Evolutionary conservation across 2,797 vertebrate species (phyloP).

Genomic region (Argyrosomus regius): DNA sequence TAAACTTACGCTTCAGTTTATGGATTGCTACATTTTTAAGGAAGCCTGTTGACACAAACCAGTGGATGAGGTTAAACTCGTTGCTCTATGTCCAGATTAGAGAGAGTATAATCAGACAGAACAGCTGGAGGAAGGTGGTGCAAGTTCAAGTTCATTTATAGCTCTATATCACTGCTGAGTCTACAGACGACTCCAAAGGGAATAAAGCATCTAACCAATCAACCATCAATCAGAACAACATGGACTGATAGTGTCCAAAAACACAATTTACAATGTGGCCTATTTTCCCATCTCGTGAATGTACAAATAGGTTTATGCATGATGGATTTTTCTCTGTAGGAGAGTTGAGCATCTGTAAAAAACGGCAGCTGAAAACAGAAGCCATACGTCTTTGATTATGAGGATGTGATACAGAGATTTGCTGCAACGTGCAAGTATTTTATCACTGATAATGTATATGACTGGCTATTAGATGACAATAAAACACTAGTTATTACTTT

Average conservation of each 20-base stretch:
- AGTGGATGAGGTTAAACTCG: conserved; percentile 13
- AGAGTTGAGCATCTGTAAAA: background rate
- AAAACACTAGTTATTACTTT: too few species aligned
- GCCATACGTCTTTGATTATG: background rate
- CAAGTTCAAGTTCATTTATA: conserved; percentile 21
- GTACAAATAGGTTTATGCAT: background rate
- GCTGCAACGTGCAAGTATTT: background rate
- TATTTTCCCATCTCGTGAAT: background rate
- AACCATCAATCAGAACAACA: background rate
- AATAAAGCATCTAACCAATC: conserved; percentile 3
- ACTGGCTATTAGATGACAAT: background rate
- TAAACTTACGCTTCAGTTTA: conserved; percentile 6
- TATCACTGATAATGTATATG: background rate
- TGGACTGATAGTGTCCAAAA: background rate
- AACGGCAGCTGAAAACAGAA: background rate
- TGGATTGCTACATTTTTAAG: background rate
- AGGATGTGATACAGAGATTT: background rate
- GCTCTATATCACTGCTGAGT: conserved; percentile 2
- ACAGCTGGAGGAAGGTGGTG: background rate
- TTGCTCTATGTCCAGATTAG: conserved; percentile 43
- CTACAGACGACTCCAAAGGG: conserved; percentile 2
- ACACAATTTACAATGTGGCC: background rate
- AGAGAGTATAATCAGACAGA: conserved; percentile 20
- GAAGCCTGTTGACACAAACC: conserved; percentile 6
- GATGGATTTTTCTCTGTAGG: conserved; percentile 9